These are phyloP conservation scores for Callospermophilus lateralis DNA, from an alignment of 2,113 vertebrate genomes.

Conservation along the genomic window DNA sequence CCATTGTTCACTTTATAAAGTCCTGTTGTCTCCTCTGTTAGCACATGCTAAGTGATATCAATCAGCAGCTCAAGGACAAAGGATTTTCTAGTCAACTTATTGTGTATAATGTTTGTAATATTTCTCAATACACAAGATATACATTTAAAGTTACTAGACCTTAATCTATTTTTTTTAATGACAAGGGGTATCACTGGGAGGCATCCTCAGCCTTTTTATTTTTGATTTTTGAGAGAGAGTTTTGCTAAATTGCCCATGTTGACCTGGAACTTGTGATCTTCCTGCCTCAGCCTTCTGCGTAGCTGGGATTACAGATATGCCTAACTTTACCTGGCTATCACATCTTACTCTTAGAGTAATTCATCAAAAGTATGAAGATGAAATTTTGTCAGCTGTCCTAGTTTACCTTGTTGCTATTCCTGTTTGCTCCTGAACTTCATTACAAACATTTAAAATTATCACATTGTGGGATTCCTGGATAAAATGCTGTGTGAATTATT, in stretches of 20 bases:
- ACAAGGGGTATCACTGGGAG: too few relatives aligned
- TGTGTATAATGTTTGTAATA: neutral
- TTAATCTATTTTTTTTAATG: neutral
- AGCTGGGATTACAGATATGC: too few relatives aligned
- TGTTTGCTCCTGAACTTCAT: neutral
- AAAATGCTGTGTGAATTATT: neutral
- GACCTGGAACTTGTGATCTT: too few relatives aligned
- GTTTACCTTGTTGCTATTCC: neutral
- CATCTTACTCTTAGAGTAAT: neutral
- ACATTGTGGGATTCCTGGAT: neutral
- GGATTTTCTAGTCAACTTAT: neutral
- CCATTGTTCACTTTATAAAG: neutral
- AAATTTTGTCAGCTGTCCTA: neutral
- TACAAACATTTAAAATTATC: neutral
- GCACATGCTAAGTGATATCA: neutral
- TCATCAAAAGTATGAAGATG: neutral
- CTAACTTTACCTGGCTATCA: too few relatives aligned
- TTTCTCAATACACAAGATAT: neutral
- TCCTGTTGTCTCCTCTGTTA: too few relatives aligned
- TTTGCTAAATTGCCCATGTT: too few relatives aligned
- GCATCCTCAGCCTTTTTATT: too few relatives aligned
- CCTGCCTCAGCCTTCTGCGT: too few relatives aligned
- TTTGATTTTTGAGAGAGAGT: too few relatives aligned
- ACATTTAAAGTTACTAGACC: neutral
- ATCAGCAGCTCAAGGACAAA: neutral